Evolutionary conservation across 2,797 vertebrate genomes (phyloP).

Genomic region (Trichosurus vulpecula): DNA sequence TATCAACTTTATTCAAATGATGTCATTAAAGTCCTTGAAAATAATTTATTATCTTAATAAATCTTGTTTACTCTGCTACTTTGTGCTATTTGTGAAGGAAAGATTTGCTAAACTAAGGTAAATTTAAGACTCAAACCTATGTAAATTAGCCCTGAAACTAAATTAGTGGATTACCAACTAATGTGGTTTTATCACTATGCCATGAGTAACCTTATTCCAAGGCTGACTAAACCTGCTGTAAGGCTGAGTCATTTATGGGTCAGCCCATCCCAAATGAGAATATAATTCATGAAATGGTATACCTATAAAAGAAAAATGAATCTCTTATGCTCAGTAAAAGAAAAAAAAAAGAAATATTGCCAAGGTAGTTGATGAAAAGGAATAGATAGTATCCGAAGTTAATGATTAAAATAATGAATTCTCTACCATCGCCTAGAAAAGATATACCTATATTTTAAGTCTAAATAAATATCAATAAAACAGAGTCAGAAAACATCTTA

Average conservation of each 20-base stretch:
- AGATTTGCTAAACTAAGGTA: constrained; percentile 35
- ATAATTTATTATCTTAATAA: constrained; percentile 38
- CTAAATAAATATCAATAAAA: constrained; percentile 17
- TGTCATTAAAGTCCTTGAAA: constrained; percentile 29
- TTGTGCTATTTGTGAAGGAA: constrained; percentile 46
- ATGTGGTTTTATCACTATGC: background rate
- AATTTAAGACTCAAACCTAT: constrained; percentile 42
- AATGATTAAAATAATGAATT: constrained; percentile 15
- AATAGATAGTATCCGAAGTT: constrained; percentile 4
- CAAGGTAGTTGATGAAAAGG: background rate
- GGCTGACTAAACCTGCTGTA: constrained; percentile 38
- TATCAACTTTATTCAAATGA: constrained; percentile 42
- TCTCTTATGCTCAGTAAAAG: constrained; percentile 45
- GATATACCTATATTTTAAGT: constrained; percentile 16
- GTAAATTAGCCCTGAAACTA: background rate
- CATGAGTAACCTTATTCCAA: constrained; percentile 25
- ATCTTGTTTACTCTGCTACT: constrained; percentile 38
- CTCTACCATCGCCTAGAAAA: background rate
- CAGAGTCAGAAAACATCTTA: constrained; percentile 33
- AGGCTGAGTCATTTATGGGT: constrained; percentile 45
- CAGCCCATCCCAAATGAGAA: constrained; percentile 38
- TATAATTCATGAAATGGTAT: constrained; percentile 45
- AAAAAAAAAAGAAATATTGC: constrained; percentile 43
- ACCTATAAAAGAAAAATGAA: constrained; percentile 48
- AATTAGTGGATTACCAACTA: constrained; percentile 14